Base-by-base conservation (phyloP, 2,113 vertebrate genomes). In the Gallinago jamesoni region DNA sequence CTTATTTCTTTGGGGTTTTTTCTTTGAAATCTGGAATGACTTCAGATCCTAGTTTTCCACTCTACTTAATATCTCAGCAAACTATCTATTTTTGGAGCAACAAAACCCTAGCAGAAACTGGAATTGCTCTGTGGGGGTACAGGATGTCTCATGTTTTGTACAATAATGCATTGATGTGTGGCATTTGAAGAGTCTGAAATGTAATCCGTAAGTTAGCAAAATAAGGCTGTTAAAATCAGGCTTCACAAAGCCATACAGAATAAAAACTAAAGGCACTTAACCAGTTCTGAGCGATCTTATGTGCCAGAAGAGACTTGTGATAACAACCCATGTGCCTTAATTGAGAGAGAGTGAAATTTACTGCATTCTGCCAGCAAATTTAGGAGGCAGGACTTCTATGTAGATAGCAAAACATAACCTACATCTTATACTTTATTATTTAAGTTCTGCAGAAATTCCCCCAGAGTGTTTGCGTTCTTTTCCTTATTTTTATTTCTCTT, bases 31-130 rank as follows among this genome's bases (percentile, higher is more conserved):
- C 33, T 30, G 37, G 53, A 94, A 73, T 95, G 77, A 91, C 62
- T 93, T 93, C 81, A 87, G 91, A 87, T 80, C 53, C 37, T n/a
- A 53, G 69, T 78, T 74, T 90, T 74, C 76, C 69, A 75, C 52
- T 83, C n/a, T 55, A 67, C 22, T 94, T 79, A 82, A 2, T 84
- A 84, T 69, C 59, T 79, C 73, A 94, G 72, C 27, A 56, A 22
- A 73, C 43, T 48, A n/a, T 31, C 81, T 94, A 76, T 91, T 95
- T 94, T 66, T 74, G 77, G 85, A 92, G 62, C 48, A 76, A 89
- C 66, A 73, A 93, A 81, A 87, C 48, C 23, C 48, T n/a, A 82
- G 18, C 28, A 94, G 52, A 92, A 90, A 87, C 59, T 43, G 57
- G 69, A 89, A 69, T 43, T 80, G 57, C 89, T 95, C 77, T 80